These are phyloP conservation scores for Pachydiplax longipennis DNA, from an alignment of 2,888 invertebrate species.

Conservation along the genomic window DNA sequence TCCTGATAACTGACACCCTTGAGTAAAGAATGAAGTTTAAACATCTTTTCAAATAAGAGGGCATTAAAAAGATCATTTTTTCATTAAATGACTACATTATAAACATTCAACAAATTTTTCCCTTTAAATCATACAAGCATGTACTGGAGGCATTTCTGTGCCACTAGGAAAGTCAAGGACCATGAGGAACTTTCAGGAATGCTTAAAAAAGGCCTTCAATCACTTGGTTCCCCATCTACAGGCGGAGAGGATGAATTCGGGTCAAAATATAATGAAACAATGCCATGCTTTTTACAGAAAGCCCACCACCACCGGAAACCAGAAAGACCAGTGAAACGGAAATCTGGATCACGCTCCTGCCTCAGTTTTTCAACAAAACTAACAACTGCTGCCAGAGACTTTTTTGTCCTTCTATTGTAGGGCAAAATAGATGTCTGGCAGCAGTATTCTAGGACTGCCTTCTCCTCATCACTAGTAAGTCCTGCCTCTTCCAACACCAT, in stretches of 20 bases:
- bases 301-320: slow-evolving; percentile 86
- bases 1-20: no score
- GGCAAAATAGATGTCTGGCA: slow-evolving; percentile 75
- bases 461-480: slow-evolving; percentile 68
- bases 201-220: background rate
- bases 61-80: background rate
- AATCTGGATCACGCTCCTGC: slow-evolving; percentile 68
- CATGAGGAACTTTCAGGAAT: slow-evolving; percentile 1
- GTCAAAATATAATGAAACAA: slow-evolving; percentile 70
- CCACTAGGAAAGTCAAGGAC: background rate
- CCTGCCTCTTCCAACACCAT: slow-evolving; percentile 75
- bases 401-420: slow-evolving; percentile 76
- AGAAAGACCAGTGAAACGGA: slow-evolving; percentile 73
- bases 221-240: slow-evolving; percentile 25
- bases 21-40: background rate
- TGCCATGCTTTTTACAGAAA: slow-evolving; percentile 79
- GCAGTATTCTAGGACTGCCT: slow-evolving; percentile 73
- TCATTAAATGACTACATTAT: background rate
- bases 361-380: slow-evolving; percentile 72
- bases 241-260: slow-evolving; percentile 39
- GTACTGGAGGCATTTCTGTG: background rate
- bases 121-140: background rate
- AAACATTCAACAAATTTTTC: background rate
- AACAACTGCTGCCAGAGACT: slow-evolving; percentile 69
- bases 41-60: background rate